Base-by-base conservation (phyloP, 2,888 invertebrate species). In the Hypena proboscidalis region DNA sequence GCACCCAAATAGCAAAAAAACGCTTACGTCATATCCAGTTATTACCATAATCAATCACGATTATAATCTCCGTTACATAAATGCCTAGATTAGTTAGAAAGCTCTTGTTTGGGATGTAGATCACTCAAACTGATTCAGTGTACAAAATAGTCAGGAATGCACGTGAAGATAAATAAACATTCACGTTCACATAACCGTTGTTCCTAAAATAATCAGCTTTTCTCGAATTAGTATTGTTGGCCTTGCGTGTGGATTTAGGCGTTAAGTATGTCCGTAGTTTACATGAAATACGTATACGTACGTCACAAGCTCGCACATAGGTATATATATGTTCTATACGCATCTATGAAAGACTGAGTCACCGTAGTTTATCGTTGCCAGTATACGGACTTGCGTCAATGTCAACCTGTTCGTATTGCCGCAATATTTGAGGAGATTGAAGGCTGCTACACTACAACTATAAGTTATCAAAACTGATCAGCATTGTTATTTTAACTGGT, bases 1-100 rank as follows among this genome's bases (percentile, higher is more conserved):
- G 40, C 47, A 61, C 58, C 70, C 73, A 70, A 69, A 77, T 70
- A 74, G 66, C 71, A 73, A 78, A 40, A 76, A 77, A 44, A 70
- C 58, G 52, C 57, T 85, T 85, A 73, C 86, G 75, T 83, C 84
- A 85, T 63, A 77, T 61, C 67, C 64, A 49, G 75, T 75, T 79
- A 83, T 86, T 84, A 83, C 80, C 81, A 85, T 85, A 86, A 87
- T 86, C 84, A 77, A 87, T 86, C 83, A 85, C 80, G 79, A 84
- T 81, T 74, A 77, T 78, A 78, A 84, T 81, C 75, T 71, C 34
- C 47, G 60, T 86, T 87, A 80, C 72, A 74, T 74, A 87, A 87
- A 64, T 43, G 67, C 65, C 63, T 73, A 64, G 69, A 70, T 78
- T 74, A 74, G 70, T 71, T 81, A 77, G 80, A 85, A 83, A 83